A percentile compares a stretch with the other conserved stretches of the same genome.
Conservation (phyloP, 1,140 invertebrate species). For the Caerostris darwini region DNA sequence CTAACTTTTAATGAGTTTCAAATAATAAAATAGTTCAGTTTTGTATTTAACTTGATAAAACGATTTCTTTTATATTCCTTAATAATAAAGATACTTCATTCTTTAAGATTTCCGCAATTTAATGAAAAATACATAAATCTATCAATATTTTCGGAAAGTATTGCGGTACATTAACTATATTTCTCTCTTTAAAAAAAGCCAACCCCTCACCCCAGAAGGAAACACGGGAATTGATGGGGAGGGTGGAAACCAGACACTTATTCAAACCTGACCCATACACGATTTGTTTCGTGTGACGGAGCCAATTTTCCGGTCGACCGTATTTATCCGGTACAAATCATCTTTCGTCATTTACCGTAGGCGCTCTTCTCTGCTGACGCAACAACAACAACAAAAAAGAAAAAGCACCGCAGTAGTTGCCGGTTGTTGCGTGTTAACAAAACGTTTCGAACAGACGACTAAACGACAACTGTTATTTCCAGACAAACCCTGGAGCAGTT, state of each 20-base stretch:
- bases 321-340: constrained; percentile 43
- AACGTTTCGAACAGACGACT: constrained; percentile 19
- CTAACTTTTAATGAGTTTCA: too few species aligned
- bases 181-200: background rate
- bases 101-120: too few species aligned
- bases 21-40: too few species aligned
- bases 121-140: too few species aligned
- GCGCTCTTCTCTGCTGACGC: background rate
- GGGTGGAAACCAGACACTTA: background rate
- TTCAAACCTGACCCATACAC: background rate
- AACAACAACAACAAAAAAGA: background rate
- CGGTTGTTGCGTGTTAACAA: constrained; percentile 39
- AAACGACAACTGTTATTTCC: constrained; percentile 45
- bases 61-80: too few species aligned
- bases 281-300: too few species aligned
- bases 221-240: background rate
- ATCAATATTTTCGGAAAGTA: too few species aligned
- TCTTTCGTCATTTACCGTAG: background rate
- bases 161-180: too few species aligned
- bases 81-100: too few species aligned
- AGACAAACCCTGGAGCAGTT: background rate
- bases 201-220: background rate
- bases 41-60: too few species aligned
- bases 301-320: constrained; percentile 43
- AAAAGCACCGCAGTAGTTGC: background rate